Evolutionary conservation across 2,113 vertebrate genomes (phyloP).

Genomic region (Riparia riparia): DNA sequence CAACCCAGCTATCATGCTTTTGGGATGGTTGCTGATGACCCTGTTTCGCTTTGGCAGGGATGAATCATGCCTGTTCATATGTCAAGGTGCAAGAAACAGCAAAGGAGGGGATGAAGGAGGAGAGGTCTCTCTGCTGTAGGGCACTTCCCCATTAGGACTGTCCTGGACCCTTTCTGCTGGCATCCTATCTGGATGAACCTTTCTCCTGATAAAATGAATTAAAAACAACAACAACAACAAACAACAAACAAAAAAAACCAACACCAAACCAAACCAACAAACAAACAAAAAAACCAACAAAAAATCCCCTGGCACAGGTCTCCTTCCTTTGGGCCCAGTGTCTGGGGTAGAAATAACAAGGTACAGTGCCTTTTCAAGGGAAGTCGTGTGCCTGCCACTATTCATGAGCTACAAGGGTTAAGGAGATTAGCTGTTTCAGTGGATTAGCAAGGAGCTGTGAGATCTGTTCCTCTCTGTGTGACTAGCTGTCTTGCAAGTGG

Average conservation of each 20-base stretch:
- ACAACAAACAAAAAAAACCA: no score
- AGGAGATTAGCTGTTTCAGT: conserved; percentile 47
- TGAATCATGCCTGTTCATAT: conserved; percentile 32
- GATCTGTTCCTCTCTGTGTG: neutral
- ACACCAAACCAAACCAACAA: no score
- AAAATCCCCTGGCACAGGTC: neutral
- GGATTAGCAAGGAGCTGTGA: neutral
- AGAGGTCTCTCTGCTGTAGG: neutral
- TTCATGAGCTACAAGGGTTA: conserved; percentile 8
- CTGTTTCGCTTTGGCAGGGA: neutral
- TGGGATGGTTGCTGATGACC: conserved; percentile 21
- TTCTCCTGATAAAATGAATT: neutral
- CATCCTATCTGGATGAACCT: neutral
- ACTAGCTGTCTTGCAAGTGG: conserved; percentile 29
- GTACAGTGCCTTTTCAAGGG: neutral
- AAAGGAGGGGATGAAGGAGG: neutral
- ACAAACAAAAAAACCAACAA: no score
- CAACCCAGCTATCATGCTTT: neutral
- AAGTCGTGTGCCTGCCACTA: neutral
- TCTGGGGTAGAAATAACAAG: neutral
- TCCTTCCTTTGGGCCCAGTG: neutral
- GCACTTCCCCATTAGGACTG: neutral
- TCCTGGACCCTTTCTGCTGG: neutral
- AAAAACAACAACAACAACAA: neutral
- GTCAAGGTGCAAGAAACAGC: neutral